Evolutionary conservation across 2,888 invertebrate genomes (phyloP), one percentile per base, ranked within the genome.

Genomic region (Drosophila buzzatii): DNA sequence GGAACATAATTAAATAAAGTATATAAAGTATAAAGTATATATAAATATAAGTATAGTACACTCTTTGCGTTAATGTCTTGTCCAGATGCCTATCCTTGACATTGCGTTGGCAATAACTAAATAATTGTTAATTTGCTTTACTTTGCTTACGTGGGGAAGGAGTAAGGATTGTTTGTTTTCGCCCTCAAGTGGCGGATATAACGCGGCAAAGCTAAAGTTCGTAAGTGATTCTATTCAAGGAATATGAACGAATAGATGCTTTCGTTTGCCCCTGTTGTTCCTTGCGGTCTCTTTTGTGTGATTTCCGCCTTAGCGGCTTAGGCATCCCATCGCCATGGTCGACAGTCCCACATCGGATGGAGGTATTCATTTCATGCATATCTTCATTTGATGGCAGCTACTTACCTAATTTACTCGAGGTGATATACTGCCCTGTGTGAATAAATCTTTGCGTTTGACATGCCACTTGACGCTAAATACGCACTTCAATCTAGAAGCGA

Each of bases 361-460:
- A 23, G n/a, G 52, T 39, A 67, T 23, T 60, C 67, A 73, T 73
- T 73, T 70, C 68, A 74, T 77, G 72, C 70, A 81, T 72, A 76
- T 74, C 76, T 83, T 76, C 64, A 70, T 69, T 66, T 65, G 61
- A 47, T 70, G 76, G 71, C 80, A 85, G 82, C 68, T 70, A 86
- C 80, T 85, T 83, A 85, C 80, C 75, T 81, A 88, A 86, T 85
- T 86, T 88, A 76, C 76, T 64, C 67, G 41, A 71, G 76, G 70
- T 78, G 73, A 71, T 74, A 70, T 76, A 66, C 65, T 55, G 52
- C 67, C 51, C 62, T 71, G 69, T 68, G 65, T 51, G 75, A 74
- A 74, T 86, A 69, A 89, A 84, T 88, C 79, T 83, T 73, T 85
- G 85, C 75, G 75, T 81, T 77, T 89, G 85, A 85, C 85, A 81